Conservation (phyloP, 23 tunicate genomes). For the Clavelina lepadiformis region DNA sequence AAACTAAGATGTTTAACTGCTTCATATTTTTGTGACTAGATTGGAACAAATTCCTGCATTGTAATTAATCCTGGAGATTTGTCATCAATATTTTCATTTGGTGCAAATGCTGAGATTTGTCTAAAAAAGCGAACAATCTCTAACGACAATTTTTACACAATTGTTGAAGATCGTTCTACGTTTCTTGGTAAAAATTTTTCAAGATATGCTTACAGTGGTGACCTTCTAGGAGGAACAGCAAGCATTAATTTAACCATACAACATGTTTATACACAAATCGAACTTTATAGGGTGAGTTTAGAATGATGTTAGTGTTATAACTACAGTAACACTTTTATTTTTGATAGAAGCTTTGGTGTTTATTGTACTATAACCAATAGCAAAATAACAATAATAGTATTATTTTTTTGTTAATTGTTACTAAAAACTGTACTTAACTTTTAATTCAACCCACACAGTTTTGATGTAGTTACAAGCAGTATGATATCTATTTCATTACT, state of each 20-base stretch:
- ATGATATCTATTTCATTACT: too few species aligned
- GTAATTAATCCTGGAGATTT: slow-evolving; percentile 50
- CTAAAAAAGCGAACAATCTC: background rate
- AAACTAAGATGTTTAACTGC: too few species aligned
- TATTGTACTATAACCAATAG: too few species aligned
- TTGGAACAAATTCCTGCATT: slow-evolving; percentile 48
- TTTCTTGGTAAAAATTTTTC: slow-evolving; percentile 13
- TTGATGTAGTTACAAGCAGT: too few species aligned
- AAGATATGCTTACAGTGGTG: background rate
- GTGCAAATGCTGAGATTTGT: slow-evolving; percentile 9
- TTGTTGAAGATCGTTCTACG: slow-evolving; percentile 11
- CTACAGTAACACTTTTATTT: too few species aligned
- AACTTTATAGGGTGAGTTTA: slow-evolving; percentile 1
- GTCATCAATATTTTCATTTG: slow-evolving; percentile 20
- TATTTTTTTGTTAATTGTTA: too few species aligned
- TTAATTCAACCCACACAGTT: too few species aligned
- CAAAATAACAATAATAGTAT: too few species aligned
- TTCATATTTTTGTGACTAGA: too few species aligned
- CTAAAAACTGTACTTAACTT: too few species aligned
- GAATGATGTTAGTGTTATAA: too few species aligned
- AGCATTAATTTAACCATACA: slow-evolving; percentile 18
- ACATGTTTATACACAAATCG: slow-evolving; percentile 19
- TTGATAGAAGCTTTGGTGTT: too few species aligned
- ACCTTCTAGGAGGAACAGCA: slow-evolving; percentile 9
- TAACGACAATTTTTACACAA: slow-evolving; percentile 1